Base-by-base conservation (phyloP, 2,888 invertebrate species). In the Hirudinaria manillensis region DNA sequence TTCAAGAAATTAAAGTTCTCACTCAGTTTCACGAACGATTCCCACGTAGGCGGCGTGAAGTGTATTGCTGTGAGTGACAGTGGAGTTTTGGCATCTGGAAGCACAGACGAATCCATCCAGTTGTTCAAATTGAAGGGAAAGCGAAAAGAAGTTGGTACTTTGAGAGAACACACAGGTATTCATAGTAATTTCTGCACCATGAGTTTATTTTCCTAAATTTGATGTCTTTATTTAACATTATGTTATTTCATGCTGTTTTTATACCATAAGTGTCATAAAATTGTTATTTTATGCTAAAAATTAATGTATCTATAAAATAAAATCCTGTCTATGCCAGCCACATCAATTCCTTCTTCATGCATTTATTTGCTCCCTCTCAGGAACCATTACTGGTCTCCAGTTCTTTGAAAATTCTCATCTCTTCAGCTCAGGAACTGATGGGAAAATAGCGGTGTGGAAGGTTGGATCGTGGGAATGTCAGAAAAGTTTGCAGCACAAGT, bases 21-120 rank as follows among this genome's bases (percentile, higher is more conserved):
- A 76, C 91, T 91, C 83, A 92, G 91, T 68, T 95, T 97, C 86
- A 93, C 94, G 0, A 91, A 92, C 75, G 93, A 93, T 83, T 91
- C 92, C 32, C 96, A 96, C 83, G 89, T 89, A 77, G 90, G 91
- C 27, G 91, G 93, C 79, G 88, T 97, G 21, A 89, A 92, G 81
- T 89, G 90, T 78, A 84, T 94, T 1, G 89, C 91, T 0, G 87
- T 89, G 13, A 89, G 89, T 21, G 90, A 89, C 2, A 89, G 82
- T 91, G 83, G 82, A 21, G 77, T 90, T 84, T 84, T 95, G 71
- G 94, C 93, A 0, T 92, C 93, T 0, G 94, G 94, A 13, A 92
- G 93, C 72, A 90, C 92, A 1, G 96, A 97, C 85, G 96, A 96
- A 86, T 90, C 91, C 77, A 90, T 96, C 74, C 90, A 91, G 74